phyloP scores from a whole-genome alignment of 2,888 invertebrate genomes.

The Eupithecia subfuscata region DNA sequence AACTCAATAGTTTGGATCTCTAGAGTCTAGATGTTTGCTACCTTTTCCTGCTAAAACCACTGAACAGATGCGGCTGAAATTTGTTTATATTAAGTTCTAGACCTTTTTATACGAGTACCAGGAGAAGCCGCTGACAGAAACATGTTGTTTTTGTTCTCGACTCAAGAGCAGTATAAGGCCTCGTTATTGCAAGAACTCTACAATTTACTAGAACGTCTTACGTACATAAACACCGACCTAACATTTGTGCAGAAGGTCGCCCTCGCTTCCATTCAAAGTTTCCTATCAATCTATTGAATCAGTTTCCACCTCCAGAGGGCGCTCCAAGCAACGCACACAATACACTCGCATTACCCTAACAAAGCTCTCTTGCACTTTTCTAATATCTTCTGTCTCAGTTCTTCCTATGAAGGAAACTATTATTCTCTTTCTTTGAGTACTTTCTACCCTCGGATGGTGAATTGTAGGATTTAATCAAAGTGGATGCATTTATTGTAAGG shows the following conservation, averaged over 20 bases:
- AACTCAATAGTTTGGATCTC: too few relatives aligned
- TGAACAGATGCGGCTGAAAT: too few relatives aligned
- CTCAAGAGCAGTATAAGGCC: neutral
- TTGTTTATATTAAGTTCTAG: too few relatives aligned
- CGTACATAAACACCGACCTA: neutral
- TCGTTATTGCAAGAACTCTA: neutral
- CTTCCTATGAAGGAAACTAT: neutral
- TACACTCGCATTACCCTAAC: conserved; percentile 29
- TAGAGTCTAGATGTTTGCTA: too few relatives aligned
- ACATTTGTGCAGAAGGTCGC: neutral
- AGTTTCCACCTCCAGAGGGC: conserved; percentile 18
- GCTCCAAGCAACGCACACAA: conserved; percentile 41
- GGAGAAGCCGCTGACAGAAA: too few relatives aligned
- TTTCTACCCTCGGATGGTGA: conserved; percentile 12
- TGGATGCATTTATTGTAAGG: conserved; percentile 27
- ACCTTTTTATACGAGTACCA: too few relatives aligned
- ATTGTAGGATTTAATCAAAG: conserved; percentile 31
- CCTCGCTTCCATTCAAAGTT: neutral
- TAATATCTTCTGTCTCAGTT: conserved; percentile 12
- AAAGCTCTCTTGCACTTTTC: conserved; percentile 33
- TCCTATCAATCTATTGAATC: neutral
- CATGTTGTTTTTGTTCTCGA: too few relatives aligned
- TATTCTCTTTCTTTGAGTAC: conserved; percentile 10
- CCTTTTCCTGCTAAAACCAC: too few relatives aligned
- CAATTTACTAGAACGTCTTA: neutral